Percentiles rank a stretch among this genome's conserved stretches.
Evolutionary conservation across 2,797 vertebrate genomes (phyloP).

Genomic region (Sebastiscus albofasciatus): DNA sequence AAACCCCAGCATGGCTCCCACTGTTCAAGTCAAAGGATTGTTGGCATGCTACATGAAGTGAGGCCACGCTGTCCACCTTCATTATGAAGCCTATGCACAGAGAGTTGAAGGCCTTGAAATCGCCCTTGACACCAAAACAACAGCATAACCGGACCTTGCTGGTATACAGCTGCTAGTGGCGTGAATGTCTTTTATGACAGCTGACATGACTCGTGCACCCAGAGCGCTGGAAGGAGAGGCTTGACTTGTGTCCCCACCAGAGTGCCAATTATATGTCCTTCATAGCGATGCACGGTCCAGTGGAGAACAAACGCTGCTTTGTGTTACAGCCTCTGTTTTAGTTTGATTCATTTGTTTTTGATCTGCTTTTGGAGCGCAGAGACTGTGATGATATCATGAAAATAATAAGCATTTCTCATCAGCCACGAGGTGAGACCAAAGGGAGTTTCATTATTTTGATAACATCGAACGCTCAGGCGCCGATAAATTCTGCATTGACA

Average conservation of each 20-base stretch:
- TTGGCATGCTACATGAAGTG: slow-evolving; percentile 13
- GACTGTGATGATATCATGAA: slow-evolving; percentile 13
- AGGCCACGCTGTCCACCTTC: slow-evolving; percentile 17
- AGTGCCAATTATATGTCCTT: slow-evolving; percentile 54
- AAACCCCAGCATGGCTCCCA: background rate
- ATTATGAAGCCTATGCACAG: slow-evolving; percentile 1
- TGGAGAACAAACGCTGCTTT: slow-evolving; percentile 30
- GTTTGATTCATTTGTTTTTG: slow-evolving; percentile 26
- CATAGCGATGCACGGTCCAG: slow-evolving; percentile 26
- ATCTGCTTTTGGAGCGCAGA: background rate
- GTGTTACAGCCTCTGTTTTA: slow-evolving; percentile 15
- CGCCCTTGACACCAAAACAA: slow-evolving; percentile 50
- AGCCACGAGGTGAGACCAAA: slow-evolving; percentile 7
- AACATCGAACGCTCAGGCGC: background rate
- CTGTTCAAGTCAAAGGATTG: slow-evolving; percentile 17
- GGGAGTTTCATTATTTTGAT: slow-evolving; percentile 9
- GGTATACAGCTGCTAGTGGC: slow-evolving; percentile 18
- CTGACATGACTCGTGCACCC: slow-evolving; percentile 58
- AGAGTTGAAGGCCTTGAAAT: slow-evolving; percentile 49
- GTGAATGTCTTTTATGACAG: slow-evolving; percentile 59
- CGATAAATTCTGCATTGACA: slow-evolving; percentile 16
- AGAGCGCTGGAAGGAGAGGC: slow-evolving; percentile 32
- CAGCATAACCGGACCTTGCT: slow-evolving; percentile 18
- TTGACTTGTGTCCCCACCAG: slow-evolving; percentile 30
- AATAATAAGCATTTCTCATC: slow-evolving; percentile 18